Base-by-base conservation (phyloP, 1,140 invertebrate species). In the Xylocopa sonorina region DNA sequence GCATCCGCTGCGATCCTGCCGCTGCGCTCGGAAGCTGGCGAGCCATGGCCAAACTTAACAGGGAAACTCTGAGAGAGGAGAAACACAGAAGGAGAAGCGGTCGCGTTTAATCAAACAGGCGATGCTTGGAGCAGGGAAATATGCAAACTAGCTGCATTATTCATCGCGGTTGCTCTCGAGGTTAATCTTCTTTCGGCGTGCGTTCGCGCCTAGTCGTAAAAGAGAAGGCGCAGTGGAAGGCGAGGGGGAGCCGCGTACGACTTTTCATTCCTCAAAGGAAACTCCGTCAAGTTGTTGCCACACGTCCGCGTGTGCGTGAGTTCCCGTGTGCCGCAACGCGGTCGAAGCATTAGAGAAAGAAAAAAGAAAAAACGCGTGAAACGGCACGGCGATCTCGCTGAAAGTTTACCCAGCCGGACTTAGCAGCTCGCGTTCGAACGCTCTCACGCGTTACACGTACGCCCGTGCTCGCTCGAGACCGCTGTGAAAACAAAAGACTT, bases 61-160 rank as follows among this genome's bases (percentile, higher is more conserved):
- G 51, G 27, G 24, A 12, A 16, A 12, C 14, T 16, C 4, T 12
- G 4, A 16, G 24, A 6, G 53, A 14, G 53, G n/a, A 2, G 0
- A 18, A 27, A 7, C 6, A 10, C 12, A 41, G 29, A 57, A 16
- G 12, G 29, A 34, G 32, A 60, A 14, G 41, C 14, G 48, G n/a
- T 38, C 5, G 21, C 29, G 46, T 48, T 34, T 51, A 51, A 68
- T 68, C 29, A 3, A 51, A 14, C 46, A 51, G 48, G 29, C 64
- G 18, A 21, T 34, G 43, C 51, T 50, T 67, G 51, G 34, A 67
- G 64, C 46, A 12, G 12, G 48, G 18, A 67, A 51, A 53, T 68
- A 68, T 68, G 64, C 34, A 68, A 68, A 68, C 16, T 29, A 68
- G 64, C 34, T 68, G 64, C 64, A 53, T 68, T 68, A 68, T 68